Evolutionary conservation across 2,888 invertebrate species (phyloP), one percentile per base, ranked within the genome.

Genomic region (Scaptomyza polygonia): DNA sequence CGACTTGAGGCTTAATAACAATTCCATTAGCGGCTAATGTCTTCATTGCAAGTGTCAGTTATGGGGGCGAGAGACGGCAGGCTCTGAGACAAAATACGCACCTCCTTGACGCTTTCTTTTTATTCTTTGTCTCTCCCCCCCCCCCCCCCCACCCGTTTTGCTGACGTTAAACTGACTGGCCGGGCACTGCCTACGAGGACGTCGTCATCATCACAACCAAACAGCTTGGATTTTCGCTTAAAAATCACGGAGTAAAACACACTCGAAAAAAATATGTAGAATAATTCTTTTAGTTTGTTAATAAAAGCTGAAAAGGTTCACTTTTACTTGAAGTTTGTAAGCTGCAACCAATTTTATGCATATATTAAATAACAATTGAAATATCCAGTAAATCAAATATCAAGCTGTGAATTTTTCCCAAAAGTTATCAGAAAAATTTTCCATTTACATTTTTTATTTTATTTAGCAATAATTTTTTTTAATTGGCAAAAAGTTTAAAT

Each of bases 11-110:
- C 89, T 91, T 91, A 90, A 91, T 91, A 91, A 91, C 91, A 91
- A 90, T 90, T 91, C 90, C 90, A 91, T 91, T 91, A 91, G 89
- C 86, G 79, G 86, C 88, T 91, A 91, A 91, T 91, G 91, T 91
- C 91, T 91, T 91, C 90, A 91, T 91, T 90, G 89, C 88, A 86
- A 88, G 89, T 90, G 91, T 89, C 91, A 90, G 91, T 86, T 83
- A 67, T 72, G 82, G 83, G 83, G 83, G 85, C 73, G 77, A 67
- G 45, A 51, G 51, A 29, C 45, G 67, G 45, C 48, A 42, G 53
- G 47, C 30, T 30, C 39, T 8, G 49, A 44, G 51, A 16, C n/a
- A 12, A 21, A 7, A 21, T 21, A 14, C 34, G 11, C 49, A 32
- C n/a, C 40, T 21, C 49, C 34, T 30, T 43, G n/a, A 29, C 18